phyloP scores from a whole-genome alignment of 2,797 vertebrate genomes.

The Mus minutoides region DNA sequence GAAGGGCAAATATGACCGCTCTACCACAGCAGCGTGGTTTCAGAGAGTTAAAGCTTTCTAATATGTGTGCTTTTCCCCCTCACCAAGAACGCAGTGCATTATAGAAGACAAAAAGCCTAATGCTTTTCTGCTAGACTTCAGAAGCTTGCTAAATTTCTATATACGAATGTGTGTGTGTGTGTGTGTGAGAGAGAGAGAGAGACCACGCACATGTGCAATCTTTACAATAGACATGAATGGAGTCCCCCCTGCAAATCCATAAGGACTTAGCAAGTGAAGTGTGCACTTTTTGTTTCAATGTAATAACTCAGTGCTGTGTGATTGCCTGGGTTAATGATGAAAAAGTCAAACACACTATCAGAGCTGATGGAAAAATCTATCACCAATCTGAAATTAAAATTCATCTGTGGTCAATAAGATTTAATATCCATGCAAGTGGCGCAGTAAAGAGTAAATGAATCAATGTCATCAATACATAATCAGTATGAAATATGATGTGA shows the following conservation, averaged over 20 bases:
- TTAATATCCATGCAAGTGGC: constrained; percentile 94
- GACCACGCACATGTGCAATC: constrained; percentile 53
- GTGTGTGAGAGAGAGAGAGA: constrained; percentile 84
- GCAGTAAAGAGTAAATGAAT: constrained; percentile 94
- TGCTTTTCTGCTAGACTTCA: constrained; percentile 76
- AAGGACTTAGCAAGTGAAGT: constrained; percentile 91
- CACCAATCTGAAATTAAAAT: constrained; percentile 96
- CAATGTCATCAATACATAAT: constrained; percentile 96
- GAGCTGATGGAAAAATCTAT: constrained; percentile 97
- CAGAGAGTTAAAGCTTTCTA: constrained; percentile 70
- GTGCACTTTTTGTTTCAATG: constrained; percentile 92
- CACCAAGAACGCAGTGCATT: constrained; percentile 69
- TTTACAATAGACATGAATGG: constrained; percentile 89
- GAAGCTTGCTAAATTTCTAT: constrained; percentile 85
- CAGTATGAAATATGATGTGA: constrained; percentile 94
- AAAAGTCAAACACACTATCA: constrained; percentile 95
- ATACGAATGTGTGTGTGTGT: constrained; percentile 84
- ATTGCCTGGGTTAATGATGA: constrained; percentile 92
- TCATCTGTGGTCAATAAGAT: constrained; percentile 96
- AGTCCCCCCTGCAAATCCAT: constrained; percentile 93
- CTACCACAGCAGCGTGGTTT: constrained; percentile 63
- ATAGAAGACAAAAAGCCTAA: constrained; percentile 76
- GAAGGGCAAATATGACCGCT: constrained; percentile 75
- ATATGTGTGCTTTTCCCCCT: constrained; percentile 53
- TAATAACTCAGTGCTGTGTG: constrained; percentile 92